Base-by-base conservation (phyloP, 2,113 vertebrate genomes). In the Poeciliopsis occidentalis region DNA sequence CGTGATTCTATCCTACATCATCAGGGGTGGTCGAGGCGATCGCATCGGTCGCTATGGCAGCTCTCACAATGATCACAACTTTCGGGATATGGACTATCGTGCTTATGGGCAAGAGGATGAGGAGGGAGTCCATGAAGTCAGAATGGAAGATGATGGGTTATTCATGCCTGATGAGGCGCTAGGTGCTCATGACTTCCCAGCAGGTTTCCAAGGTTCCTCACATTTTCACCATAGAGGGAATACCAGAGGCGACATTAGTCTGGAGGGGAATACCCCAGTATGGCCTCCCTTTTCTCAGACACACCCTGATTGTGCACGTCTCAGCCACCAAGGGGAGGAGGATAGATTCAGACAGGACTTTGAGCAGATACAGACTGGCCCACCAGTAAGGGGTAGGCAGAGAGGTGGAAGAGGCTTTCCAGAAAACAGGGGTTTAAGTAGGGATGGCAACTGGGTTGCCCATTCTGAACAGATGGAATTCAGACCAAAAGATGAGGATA, bases 11-110 rank as follows among this genome's bases (percentile, higher is more conserved):
- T 76, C 11, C 67, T 3, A 80, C 64, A 57, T 77, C 31, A 60
- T 8, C 65, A 97, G 96, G 78, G 93, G 95, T 75, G 96, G 96
- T 19, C 94, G 96, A 73, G 95, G 95, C 15, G 96, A 97, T 77
- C 95, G 96, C 22, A 93, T 93, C 26, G 96, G 96, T 60, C 96
- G 96, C 71, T 97, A 97, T 65, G 95, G 95, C 34, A 93, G 93
- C 70, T 88, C 88, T 37, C 83, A 85, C 17, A 92, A 91, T 3
- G 95, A 96, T 68, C 95, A 96, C 37, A 96, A 97, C 85, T 97
- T 96, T 73, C 89, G 94, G 41, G 96, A 97, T 73, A 96, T 96
- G 96, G 96, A 96, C 76, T 95, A 96, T 66, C 79, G 94, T n/a
- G 92, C 82, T 15, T 93, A 92, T 68, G 88, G 90, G 19, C 92